A percentile compares a stretch with the other conserved stretches of the same genome.
These are phyloP conservation scores for Pluvianellus socialis DNA, from an alignment of 2,113 vertebrate species.

Conservation along the genomic window DNA sequence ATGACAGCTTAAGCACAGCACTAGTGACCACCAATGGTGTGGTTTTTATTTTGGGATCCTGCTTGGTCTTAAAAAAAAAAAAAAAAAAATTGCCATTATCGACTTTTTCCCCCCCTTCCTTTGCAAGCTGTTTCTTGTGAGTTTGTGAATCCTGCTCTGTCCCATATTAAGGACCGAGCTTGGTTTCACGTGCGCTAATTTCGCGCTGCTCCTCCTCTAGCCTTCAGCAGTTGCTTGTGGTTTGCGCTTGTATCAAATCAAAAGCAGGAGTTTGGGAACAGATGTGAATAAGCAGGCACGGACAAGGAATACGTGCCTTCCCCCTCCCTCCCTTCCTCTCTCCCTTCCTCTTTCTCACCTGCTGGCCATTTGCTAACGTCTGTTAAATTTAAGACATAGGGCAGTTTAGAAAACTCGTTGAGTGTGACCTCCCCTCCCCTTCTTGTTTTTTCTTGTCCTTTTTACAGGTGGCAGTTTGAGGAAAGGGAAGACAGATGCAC, in stretches of 20 bases:
- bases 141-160: background rate
- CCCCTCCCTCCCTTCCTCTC: background rate
- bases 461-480: background rate
- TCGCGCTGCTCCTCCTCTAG: background rate
- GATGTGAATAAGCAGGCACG: background rate
- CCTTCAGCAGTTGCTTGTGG: background rate
- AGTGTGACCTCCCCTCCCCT: background rate
- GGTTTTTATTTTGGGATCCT: slow-evolving; percentile 47
- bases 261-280: slow-evolving; percentile 6
- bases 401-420: background rate
- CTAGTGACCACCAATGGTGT: slow-evolving; percentile 35
- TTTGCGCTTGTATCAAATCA: background rate
- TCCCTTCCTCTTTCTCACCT: background rate
- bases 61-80: background rate
- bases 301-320: background rate
- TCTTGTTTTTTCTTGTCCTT: background rate
- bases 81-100: background rate
- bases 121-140: background rate
- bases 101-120: background rate
- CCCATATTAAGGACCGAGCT: background rate
- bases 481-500: background rate
- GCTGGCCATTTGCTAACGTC: background rate
- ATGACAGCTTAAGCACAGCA: slow-evolving; percentile 53
- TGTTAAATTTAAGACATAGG: background rate
- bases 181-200: background rate